These are phyloP conservation scores for Camelus dromedarius DNA, from an alignment of 2,113 vertebrate genomes.

Conservation along the genomic window DNA sequence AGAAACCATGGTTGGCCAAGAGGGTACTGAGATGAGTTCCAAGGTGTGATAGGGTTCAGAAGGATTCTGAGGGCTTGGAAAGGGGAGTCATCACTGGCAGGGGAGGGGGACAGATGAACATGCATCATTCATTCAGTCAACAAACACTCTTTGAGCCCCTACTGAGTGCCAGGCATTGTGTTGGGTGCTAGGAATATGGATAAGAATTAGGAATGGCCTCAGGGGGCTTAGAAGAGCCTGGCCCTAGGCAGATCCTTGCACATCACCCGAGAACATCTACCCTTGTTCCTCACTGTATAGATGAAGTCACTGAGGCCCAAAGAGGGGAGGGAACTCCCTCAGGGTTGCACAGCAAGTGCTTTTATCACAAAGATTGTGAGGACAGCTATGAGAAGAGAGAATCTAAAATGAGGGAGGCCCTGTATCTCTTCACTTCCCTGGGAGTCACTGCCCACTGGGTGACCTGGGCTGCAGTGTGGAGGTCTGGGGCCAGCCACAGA, in stretches of 20 bases:
- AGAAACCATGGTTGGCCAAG: background rate
- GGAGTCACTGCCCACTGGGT: background rate
- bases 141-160: background rate
- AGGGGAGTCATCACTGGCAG: background rate
- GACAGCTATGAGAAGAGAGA: background rate
- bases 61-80: background rate
- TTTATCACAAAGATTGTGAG: background rate
- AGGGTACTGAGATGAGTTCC: background rate
- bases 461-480: background rate
- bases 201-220: background rate
- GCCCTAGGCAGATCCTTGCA: background rate
- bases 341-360: constrained; percentile 9
- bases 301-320: background rate
- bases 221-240: background rate
- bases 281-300: background rate
- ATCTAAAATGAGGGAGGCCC: background rate
- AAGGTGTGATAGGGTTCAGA: background rate
- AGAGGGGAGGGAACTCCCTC: background rate
- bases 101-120: background rate
- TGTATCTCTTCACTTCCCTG: background rate
- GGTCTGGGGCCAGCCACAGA: background rate
- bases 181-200: background rate
- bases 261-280: background rate
- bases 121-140: background rate
- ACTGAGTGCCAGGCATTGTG: background rate